Base-by-base conservation (phyloP, 2,113 vertebrate species). In the Chaenocephalus aceratus region DNA sequence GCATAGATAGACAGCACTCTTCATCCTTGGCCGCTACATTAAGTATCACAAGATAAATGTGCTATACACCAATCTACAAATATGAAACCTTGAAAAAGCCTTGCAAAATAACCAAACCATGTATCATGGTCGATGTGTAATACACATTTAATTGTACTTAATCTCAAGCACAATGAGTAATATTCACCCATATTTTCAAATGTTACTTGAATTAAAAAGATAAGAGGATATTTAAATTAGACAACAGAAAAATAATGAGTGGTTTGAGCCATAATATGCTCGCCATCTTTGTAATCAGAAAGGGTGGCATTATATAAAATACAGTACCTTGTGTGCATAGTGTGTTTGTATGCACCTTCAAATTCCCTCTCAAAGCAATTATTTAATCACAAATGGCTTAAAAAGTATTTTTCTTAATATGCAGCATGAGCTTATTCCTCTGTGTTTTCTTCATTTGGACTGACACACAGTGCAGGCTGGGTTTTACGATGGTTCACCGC, bases 401-500 rank as follows among this genome's bases (percentile, higher is more conserved):
- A 60, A 64, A 68, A 36, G 4, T n/a, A 10, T 70, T 61, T 70
- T 71, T 80, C 12, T 36, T 15, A 51, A 74, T 54, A 1, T 10
- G 16, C 10, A 30, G 54, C 48, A 16, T 56, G 23, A 56, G 69
- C 12, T 79, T 16, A 76, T 36, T 44, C n/a, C 45, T 59, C 36
- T 48, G 58, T 0, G 7, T 60, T 48, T 56, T 30, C 57, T 30
- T 63, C 51, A 64, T 62, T 67, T 45, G 56, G 7, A 11, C 34
- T n/a, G 54, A 72, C 65, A 60, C 59, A 46, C 72, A 66, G 70
- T 9, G 36, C 2, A 34, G 16, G 21, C 49, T 64, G 6, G 0
- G 36, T 72, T 74, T 83, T 45, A 53, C 2, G 44, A 72, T 48
- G 73, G 84, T 57, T 86, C 65, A 15, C 63, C 1, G 30, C 16